These are phyloP conservation scores for Promerops cafer DNA, from an alignment of 2,113 vertebrate species.

Conservation along the genomic window DNA sequence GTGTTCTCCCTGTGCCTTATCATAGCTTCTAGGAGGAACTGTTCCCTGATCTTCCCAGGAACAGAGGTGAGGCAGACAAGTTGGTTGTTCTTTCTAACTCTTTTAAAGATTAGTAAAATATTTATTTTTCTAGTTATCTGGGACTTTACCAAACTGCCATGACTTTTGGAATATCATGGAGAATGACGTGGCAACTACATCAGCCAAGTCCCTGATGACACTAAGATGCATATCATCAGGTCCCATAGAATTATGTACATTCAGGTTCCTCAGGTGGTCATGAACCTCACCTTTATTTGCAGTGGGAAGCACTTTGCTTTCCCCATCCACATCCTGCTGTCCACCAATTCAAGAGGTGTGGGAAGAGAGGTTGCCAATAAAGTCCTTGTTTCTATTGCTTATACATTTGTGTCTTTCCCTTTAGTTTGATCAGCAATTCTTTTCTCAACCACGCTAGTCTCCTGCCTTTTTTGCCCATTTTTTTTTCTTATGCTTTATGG, in stretches of 20 bases:
- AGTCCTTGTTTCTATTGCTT: neutral
- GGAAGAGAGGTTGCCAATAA: neutral
- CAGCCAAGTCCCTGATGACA: neutral
- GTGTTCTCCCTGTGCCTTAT: neutral
- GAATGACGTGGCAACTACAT: neutral
- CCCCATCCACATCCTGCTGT: neutral
- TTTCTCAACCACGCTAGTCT: neutral
- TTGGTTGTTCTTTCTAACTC: fast-evolving
- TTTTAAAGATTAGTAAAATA: neutral
- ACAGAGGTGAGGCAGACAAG: neutral
- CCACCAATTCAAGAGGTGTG: fast-evolving
- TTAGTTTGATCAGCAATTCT: neutral
- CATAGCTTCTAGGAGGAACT: neutral
- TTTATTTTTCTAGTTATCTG: neutral
- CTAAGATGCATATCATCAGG: neutral
- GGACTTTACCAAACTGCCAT: neutral
- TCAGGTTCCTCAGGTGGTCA: neutral
- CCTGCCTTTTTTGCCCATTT: neutral
- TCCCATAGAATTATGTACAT: neutral
- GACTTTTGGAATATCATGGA: neutral
- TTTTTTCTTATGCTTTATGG: neutral
- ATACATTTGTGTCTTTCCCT: neutral
- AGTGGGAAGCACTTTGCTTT: neutral
- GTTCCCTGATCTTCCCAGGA: neutral
- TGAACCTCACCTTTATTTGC: neutral